phyloP scores from a whole-genome alignment of 2,113 vertebrate genomes.

The Pollachius pollachius region DNA sequence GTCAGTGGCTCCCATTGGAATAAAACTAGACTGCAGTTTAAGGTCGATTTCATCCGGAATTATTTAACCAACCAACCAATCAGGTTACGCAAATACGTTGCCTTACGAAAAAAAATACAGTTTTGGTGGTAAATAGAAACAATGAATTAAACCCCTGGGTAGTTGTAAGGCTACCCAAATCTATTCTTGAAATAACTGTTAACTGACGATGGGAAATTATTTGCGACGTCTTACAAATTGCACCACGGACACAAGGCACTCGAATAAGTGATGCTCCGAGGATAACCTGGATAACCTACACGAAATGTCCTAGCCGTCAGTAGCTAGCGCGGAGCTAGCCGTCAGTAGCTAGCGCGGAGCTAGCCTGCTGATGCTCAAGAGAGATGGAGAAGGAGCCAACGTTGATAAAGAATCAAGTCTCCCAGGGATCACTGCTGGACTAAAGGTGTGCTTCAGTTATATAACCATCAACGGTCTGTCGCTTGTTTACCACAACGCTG shows the following conservation, averaged over 20 bases:
- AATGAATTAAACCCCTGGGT: constrained; percentile 35
- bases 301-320: constrained; percentile 66
- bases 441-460: constrained; percentile 60
- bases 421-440: constrained; percentile 51
- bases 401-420: neutral
- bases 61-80: constrained; percentile 12
- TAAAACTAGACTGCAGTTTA: constrained; percentile 15
- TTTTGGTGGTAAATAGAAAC: constrained; percentile 40
- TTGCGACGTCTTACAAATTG: constrained; percentile 30
- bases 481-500: constrained; percentile 44
- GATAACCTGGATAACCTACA: constrained; percentile 72
- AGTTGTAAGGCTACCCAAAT: neutral
- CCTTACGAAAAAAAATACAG: constrained; percentile 43
- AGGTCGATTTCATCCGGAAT: constrained; percentile 23
- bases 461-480: constrained; percentile 49
- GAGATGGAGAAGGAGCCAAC: constrained; percentile 58
- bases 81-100: constrained; percentile 37
- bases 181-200: too few relatives aligned
- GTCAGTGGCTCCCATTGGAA: neutral
- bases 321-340: constrained; percentile 5
- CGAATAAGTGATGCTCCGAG: constrained; percentile 50
- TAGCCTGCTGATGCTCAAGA: constrained; percentile 52
- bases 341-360: constrained; percentile 63
- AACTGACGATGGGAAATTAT: constrained; percentile 59
- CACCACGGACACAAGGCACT: constrained; percentile 37